Evolutionary conservation across 2,113 vertebrate species (phyloP).

Genomic region (Astatotilapia flaviijosephi): DNA sequence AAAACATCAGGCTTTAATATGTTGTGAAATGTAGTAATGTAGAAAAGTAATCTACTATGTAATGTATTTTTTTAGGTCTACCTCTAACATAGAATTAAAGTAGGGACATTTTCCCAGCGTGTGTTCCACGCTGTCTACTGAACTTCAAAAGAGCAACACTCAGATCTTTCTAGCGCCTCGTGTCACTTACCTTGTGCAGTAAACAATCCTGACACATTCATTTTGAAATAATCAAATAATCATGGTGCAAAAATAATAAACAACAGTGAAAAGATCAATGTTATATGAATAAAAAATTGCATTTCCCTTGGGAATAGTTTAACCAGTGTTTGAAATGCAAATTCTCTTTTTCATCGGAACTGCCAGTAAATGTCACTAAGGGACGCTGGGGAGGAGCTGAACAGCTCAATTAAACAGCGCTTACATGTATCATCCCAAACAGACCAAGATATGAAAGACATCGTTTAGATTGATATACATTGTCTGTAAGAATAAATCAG

Average conservation of each 20-base stretch:
- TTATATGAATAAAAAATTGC: neutral
- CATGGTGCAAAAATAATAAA: constrained; percentile 29
- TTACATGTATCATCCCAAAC: constrained; percentile 53
- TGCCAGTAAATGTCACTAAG: constrained; percentile 52
- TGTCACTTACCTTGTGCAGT: neutral
- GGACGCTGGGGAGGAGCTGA: constrained; percentile 41
- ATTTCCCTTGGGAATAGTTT: constrained; percentile 37
- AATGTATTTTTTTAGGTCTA: neutral
- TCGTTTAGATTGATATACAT: constrained; percentile 57
- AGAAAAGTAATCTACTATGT: neutral
- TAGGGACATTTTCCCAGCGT: neutral
- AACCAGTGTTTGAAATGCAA: constrained; percentile 68
- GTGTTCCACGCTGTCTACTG: neutral
- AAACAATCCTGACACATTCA: constrained; percentile 26
- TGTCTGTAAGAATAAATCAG: constrained; percentile 55
- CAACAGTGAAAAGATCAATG: constrained; percentile 36
- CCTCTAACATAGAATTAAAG: neutral
- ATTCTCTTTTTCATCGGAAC: constrained; percentile 47
- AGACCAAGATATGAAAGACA: constrained; percentile 60
- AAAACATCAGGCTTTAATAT: neutral
- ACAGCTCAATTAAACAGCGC: constrained; percentile 60
- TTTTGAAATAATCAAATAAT: constrained; percentile 48
- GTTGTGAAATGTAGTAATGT: neutral
- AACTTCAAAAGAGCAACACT: neutral
- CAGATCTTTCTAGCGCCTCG: neutral